These are phyloP conservation scores for Numenius arquata DNA, from an alignment of 2,113 vertebrate species.

Conservation along the genomic window DNA sequence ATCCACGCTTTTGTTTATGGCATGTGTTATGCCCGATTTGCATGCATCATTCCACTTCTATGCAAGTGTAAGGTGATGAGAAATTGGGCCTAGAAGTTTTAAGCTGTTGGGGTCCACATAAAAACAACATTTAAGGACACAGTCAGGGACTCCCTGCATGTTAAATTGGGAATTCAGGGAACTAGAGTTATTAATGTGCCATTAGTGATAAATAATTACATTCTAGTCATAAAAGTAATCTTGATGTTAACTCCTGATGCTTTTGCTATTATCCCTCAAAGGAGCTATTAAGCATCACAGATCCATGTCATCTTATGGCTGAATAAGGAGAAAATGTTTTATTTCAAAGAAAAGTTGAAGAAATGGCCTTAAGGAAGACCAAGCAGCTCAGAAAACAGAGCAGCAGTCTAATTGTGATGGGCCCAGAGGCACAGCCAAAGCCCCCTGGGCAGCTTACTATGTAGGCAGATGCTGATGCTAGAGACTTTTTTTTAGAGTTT, in stretches of 20 bases:
- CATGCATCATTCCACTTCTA: not conserved
- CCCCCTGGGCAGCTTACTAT: not conserved
- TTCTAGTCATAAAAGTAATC: not conserved
- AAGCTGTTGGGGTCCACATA: not conserved
- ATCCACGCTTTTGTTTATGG: not conserved
- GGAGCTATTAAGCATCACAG: not conserved
- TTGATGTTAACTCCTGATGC: not conserved
- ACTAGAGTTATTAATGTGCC: not conserved
- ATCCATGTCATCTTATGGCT: not conserved
- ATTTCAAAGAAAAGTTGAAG: not conserved
- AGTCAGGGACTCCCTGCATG: not conserved
- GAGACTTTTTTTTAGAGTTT: not conserved
- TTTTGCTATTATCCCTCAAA: slow-evolving; percentile 1
- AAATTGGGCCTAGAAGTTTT: not conserved
- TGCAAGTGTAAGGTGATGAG: not conserved
- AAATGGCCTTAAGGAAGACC: not conserved
- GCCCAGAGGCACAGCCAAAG: not conserved
- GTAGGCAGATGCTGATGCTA: not conserved
- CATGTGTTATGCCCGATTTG: not conserved
- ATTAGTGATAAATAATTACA: slow-evolving; percentile 18
- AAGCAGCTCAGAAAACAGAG: not conserved
- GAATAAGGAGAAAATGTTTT: not conserved
- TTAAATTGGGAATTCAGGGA: not conserved
- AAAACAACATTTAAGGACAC: not conserved
- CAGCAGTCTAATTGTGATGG: not conserved